These are phyloP conservation scores for Heptranchias perlo DNA, from an alignment of 2,113 vertebrate genomes.

Conservation along the genomic window DNA sequence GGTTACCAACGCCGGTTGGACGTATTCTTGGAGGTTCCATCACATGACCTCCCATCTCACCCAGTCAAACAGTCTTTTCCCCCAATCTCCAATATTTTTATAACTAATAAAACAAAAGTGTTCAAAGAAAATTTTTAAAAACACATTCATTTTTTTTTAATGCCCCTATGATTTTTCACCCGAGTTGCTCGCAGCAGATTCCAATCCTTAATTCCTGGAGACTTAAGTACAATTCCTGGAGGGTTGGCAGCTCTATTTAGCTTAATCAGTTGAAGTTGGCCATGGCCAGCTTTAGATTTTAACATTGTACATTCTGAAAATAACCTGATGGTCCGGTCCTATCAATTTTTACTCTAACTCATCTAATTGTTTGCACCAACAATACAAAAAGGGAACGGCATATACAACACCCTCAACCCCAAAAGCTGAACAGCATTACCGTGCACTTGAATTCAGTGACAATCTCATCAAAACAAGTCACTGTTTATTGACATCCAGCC, in stretches of 20 bases:
- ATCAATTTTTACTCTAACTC: background rate
- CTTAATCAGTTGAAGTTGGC: too few relatives aligned
- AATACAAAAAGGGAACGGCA: background rate
- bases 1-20: too few relatives aligned
- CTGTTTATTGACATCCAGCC: background rate
- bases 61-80: background rate
- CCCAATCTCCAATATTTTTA: background rate
- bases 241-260: background rate
- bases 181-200: background rate
- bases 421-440: background rate
- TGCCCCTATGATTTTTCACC: background rate
- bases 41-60: too few relatives aligned
- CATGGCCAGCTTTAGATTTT: background rate
- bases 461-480: background rate
- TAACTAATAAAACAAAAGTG: background rate
- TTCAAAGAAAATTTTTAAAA: background rate
- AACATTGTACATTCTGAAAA: too few relatives aligned
- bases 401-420: background rate
- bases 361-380: background rate
- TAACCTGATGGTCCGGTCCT: background rate
- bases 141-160: background rate
- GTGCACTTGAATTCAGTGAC: conserved; percentile 9
- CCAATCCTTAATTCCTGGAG: background rate
- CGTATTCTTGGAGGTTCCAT: background rate
- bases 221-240: background rate